Percentiles rank a stretch among this genome's conserved stretches.
Conservation (phyloP, 2,888 invertebrate species). For the Yponomeuta malinellus region DNA sequence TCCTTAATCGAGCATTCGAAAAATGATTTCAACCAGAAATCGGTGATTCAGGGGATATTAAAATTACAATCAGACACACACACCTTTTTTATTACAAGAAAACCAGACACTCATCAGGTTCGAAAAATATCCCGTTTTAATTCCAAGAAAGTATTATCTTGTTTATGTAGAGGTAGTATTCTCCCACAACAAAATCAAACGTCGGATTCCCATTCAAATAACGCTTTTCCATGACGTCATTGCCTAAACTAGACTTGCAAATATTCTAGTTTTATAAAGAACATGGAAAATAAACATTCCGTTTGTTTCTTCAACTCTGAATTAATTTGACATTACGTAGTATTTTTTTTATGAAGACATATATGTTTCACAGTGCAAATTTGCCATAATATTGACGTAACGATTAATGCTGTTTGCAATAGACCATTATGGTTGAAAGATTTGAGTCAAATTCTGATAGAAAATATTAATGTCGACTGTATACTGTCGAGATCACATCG, state of each 20-base stretch:
- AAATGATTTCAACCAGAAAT: not conserved
- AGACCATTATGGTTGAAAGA: too few relatives aligned
- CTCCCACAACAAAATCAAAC: not conserved
- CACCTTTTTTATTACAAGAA: not conserved
- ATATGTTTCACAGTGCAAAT: not conserved
- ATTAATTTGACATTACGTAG: not conserved
- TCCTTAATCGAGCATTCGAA: conserved; percentile 3
- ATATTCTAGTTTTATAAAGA: not conserved
- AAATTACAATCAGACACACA: not conserved
- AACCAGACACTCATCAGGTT: not conserved
- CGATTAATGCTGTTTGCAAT: not conserved
- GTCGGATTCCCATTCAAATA: not conserved
- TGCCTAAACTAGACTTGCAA: not conserved
- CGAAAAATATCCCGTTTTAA: not conserved
- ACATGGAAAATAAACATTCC: not conserved
- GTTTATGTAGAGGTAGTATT: not conserved
- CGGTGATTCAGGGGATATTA: not conserved
- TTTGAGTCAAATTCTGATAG: too few relatives aligned
- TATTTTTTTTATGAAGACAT: not conserved
- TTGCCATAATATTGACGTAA: not conserved
- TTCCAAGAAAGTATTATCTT: not conserved
- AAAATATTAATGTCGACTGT: too few relatives aligned
- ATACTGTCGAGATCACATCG: too few relatives aligned
- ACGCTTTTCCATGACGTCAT: not conserved
- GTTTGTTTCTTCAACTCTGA: not conserved